phyloP scores from a whole-genome alignment of 2,797 vertebrate genomes.

The Pipistrellus kuhlii region DNA sequence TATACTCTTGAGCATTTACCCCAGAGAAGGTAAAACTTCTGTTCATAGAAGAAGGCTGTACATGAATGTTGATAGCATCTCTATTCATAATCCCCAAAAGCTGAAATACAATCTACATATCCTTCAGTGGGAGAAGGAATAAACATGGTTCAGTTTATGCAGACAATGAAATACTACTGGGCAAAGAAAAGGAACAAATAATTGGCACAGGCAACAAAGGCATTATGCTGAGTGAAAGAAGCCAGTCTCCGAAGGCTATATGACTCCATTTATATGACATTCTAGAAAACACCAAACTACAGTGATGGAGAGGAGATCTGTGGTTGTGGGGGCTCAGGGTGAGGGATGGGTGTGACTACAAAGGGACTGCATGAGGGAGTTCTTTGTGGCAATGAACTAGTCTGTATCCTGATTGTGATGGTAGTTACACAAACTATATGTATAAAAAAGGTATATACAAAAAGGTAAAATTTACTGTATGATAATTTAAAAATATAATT shows the following conservation, averaged over 20 bases:
- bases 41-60: background rate
- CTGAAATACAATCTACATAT: background rate
- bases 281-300: background rate
- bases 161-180: background rate
- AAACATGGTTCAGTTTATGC: background rate
- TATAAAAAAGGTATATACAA: background rate
- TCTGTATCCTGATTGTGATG: background rate
- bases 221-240: background rate
- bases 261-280: background rate
- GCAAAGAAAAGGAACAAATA: background rate
- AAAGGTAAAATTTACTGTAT: background rate
- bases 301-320: background rate
- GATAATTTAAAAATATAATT: slow-evolving; percentile 7
- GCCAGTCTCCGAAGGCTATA: background rate
- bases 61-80: background rate
- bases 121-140: background rate
- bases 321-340: too few relatives aligned
- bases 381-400: background rate
- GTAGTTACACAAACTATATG: background rate
- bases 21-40: background rate
- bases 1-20: background rate
- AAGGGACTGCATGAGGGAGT: too few relatives aligned
- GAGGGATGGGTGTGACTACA: background rate
- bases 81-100: background rate
- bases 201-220: background rate